These are phyloP conservation scores for Helobdella robusta DNA, from an alignment of 2,888 invertebrate species.

Conservation along the genomic window DNA sequence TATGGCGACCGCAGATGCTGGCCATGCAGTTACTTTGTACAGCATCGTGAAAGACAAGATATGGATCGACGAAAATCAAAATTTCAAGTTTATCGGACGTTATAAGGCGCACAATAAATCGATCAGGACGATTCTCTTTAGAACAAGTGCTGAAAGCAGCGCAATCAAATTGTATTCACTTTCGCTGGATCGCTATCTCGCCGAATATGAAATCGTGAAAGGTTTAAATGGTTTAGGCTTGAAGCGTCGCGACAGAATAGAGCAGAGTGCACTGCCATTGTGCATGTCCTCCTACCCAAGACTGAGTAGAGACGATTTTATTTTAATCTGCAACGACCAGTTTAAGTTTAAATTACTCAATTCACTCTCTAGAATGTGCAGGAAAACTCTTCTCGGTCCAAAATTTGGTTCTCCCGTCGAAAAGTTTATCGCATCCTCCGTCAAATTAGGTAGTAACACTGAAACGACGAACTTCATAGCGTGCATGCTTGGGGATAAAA, in stretches of 20 bases:
- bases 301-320: constrained; percentile 50
- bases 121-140: constrained; percentile 46
- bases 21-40: constrained; percentile 44
- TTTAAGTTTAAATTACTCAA: constrained; percentile 64
- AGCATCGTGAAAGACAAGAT: constrained; percentile 28
- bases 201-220: constrained; percentile 48
- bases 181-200: constrained; percentile 36
- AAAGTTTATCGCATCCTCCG: constrained; percentile 37
- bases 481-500: constrained; percentile 59
- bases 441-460: not conserved
- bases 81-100: constrained; percentile 46
- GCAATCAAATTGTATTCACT: not conserved
- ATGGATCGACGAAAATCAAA: constrained; percentile 33
- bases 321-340: constrained; percentile 60
- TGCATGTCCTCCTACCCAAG: constrained; percentile 53
- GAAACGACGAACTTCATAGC: constrained; percentile 54
- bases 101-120: constrained; percentile 49
- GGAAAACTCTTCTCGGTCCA: constrained; percentile 62
- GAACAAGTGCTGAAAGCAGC: not conserved
- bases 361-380: constrained; percentile 58
- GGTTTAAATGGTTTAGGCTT: constrained; percentile 46
- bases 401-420: constrained; percentile 59
- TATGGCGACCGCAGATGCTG: constrained; percentile 46
- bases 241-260: constrained; percentile 55
- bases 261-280: constrained; percentile 59